phyloP scores from a whole-genome alignment of 2,888 invertebrate species.

The Pemphredon lugubris region DNA sequence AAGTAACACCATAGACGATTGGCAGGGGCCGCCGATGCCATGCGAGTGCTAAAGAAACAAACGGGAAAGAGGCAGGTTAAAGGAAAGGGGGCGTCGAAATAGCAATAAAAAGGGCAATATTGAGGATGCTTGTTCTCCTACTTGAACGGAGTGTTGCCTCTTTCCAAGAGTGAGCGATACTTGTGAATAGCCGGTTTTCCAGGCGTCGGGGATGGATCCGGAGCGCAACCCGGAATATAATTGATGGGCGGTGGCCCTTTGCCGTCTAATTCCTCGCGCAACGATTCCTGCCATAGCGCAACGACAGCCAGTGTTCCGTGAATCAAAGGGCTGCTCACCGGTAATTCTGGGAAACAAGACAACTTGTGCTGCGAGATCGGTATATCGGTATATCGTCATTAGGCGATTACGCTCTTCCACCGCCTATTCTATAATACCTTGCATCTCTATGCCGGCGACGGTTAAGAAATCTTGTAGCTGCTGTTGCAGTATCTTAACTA shows the following conservation, averaged over 20 bases:
- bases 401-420: too few species aligned
- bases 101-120: too few species aligned
- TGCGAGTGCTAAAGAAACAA: conserved; percentile 83
- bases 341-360: conserved; percentile 88
- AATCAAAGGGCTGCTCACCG: conserved; percentile 95
- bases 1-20: conserved; percentile 96
- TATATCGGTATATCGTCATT: too few species aligned
- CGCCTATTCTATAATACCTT: conserved; percentile 87
- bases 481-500: conserved; percentile 91
- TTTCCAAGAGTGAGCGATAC: conserved; percentile 94
- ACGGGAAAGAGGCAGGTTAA: neutral
- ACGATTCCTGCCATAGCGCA: conserved; percentile 93
- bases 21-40: conserved; percentile 88
- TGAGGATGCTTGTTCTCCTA: conserved; percentile 78
- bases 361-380: neutral
- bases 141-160: conserved; percentile 97
- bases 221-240: conserved; percentile 95
- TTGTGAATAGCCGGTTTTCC: conserved; percentile 93
- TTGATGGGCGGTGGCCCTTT: conserved; percentile 90
- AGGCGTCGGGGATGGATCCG: conserved; percentile 85
- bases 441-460: conserved; percentile 93
- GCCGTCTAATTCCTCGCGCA: conserved; percentile 89
- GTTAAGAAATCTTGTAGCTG: conserved; percentile 94
- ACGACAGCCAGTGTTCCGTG: conserved; percentile 93
- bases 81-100: too few species aligned